Conservation (phyloP, 2,113 vertebrate species). For the Coptodon bakossiorum region DNA sequence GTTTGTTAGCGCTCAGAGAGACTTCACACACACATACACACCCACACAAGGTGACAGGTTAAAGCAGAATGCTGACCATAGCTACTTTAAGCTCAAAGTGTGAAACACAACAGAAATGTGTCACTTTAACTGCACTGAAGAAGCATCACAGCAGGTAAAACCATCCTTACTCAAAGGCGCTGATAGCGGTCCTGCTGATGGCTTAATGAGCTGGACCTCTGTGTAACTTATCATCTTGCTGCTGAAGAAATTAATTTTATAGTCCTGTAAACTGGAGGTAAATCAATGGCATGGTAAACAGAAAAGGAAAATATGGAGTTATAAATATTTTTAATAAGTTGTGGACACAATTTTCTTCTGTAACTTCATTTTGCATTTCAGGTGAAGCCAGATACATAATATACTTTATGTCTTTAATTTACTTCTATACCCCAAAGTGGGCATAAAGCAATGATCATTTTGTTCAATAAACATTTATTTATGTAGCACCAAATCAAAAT, state of each 20-base stretch:
- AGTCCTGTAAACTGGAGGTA: background rate
- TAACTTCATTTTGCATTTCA: background rate
- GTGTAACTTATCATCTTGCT: background rate
- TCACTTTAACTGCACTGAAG: too few species aligned
- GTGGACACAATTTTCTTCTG: background rate
- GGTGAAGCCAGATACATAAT: background rate
- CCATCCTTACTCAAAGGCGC: too few species aligned
- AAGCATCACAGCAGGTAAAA: too few species aligned
- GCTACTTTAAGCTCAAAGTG: too few species aligned
- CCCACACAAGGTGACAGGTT: background rate
- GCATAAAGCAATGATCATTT: background rate
- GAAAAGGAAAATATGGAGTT: background rate
- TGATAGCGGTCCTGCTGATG: too few species aligned
- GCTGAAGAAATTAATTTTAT: background rate
- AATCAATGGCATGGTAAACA: background rate
- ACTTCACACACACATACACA: background rate
- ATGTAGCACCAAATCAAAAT: background rate
- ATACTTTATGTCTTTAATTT: background rate
- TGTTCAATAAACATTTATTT: background rate
- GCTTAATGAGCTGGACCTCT: too few species aligned
- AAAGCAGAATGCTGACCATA: background rate
- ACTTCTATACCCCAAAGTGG: background rate
- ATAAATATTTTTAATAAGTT: accelerated
- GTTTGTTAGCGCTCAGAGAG: background rate
- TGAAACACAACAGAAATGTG: too few species aligned